phyloP scores from a whole-genome alignment of 2,888 invertebrate species.

The Himalopsyche kuldschensis region DNA sequence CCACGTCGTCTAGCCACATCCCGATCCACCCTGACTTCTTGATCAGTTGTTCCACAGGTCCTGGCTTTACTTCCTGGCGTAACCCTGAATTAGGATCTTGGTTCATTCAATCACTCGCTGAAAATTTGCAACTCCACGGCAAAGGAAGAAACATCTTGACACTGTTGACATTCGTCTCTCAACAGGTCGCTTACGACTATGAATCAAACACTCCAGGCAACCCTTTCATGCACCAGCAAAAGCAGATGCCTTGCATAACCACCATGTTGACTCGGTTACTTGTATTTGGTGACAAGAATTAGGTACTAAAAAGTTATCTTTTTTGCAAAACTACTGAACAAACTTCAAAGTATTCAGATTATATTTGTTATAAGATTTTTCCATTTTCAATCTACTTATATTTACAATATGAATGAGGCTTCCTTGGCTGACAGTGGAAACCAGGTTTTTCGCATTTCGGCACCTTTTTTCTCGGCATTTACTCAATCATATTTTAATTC shows the following conservation, averaged over 20 bases:
- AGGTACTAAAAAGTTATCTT: background rate
- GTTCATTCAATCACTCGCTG: constrained; percentile 92
- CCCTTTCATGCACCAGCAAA: constrained; percentile 81
- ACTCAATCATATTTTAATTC: too few species aligned
- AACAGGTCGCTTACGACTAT: constrained; percentile 85
- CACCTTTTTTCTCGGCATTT: too few species aligned
- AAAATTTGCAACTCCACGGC: constrained; percentile 74
- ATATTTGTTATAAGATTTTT: too few species aligned
- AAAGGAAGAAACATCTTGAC: constrained; percentile 79
- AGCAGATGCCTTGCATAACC: constrained; percentile 91
- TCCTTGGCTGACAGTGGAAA: too few species aligned
- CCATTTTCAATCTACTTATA: too few species aligned
- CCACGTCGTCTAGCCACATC: constrained; percentile 72
- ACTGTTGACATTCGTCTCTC: constrained; percentile 82
- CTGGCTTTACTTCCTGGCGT: constrained; percentile 94
- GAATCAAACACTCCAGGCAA: constrained; percentile 84
- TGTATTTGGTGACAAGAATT: constrained; percentile 61
- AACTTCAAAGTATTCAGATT: background rate
- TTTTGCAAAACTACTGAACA: background rate
- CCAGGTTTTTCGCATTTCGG: too few species aligned
- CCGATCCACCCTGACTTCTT: constrained; percentile 93
- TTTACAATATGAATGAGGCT: too few species aligned
- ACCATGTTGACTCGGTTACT: constrained; percentile 86
- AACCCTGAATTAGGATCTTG: constrained; percentile 93
- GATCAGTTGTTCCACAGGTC: constrained; percentile 91